A percentile compares a stretch with the other conserved stretches of the same genome.
Evolutionary conservation across 2,797 vertebrate genomes (phyloP).

Genomic region (Cygnus olor): DNA sequence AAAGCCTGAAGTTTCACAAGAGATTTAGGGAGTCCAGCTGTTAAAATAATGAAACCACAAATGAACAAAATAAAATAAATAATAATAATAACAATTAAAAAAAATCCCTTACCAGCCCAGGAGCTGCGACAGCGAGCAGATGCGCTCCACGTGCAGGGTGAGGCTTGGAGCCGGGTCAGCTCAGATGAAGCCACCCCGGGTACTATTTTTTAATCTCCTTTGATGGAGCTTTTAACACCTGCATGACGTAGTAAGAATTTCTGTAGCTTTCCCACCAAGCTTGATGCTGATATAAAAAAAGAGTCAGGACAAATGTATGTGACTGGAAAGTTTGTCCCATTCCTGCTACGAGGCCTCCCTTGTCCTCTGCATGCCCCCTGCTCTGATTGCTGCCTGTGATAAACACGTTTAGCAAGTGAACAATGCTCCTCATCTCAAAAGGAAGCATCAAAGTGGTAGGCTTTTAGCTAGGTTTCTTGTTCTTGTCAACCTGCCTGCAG

Average conservation of each 20-base stretch:
- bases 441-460: not conserved
- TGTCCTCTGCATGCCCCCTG: not conserved
- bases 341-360: not conserved
- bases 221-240: constrained; percentile 9
- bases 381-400: not conserved
- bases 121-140: not conserved
- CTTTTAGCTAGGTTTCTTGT: not conserved
- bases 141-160: not conserved
- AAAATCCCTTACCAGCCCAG: not conserved
- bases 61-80: not conserved
- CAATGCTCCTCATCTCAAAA: not conserved
- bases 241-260: not conserved
- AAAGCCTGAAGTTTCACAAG: not conserved
- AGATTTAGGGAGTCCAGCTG: not conserved
- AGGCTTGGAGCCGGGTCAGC: constrained; percentile 5
- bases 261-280: not conserved
- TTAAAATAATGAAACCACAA: not conserved
- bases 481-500: not conserved
- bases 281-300: not conserved
- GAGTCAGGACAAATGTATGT: not conserved
- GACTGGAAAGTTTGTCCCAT: not conserved
- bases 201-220: constrained; percentile 34
- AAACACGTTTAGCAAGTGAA: not conserved
- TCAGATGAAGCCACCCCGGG: not conserved
- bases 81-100: too few relatives aligned